Conservation (phyloP, 2,113 vertebrate genomes). For the Boulengerochromis microlepis region DNA sequence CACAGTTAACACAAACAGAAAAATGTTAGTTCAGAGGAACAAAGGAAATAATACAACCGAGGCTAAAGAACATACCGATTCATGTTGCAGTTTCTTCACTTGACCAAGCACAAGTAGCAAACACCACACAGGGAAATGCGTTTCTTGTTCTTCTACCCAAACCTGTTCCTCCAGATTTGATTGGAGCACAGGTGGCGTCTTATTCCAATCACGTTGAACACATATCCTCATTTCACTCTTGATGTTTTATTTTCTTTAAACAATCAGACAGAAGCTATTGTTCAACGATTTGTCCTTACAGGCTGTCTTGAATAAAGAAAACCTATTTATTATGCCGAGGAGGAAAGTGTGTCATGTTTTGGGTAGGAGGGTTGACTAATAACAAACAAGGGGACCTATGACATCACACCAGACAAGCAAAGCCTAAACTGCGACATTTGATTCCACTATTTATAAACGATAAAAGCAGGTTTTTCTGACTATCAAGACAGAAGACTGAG, state of each 20-base stretch:
- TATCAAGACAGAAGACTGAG: neutral
- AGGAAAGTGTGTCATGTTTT: neutral
- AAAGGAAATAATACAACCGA: neutral
- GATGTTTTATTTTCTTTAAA: neutral
- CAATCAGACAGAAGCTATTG: neutral
- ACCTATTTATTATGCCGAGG: neutral
- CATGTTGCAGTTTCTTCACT: constrained; percentile 17
- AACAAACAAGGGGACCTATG: neutral
- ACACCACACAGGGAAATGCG: constrained; percentile 7
- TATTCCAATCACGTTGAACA: neutral
- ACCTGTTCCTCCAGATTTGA: constrained; percentile 67
- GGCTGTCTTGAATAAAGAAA: neutral
- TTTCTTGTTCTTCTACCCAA: constrained; percentile 71
- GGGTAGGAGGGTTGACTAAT: neutral
- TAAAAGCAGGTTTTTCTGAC: neutral
- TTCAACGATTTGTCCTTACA: neutral
- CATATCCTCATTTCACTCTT: neutral
- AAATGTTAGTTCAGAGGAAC: neutral
- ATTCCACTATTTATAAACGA: neutral
- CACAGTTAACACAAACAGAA: neutral
- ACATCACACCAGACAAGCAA: neutral
- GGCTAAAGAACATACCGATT: constrained; percentile 13
- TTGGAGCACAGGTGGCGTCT: neutral
- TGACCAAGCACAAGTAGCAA: neutral
- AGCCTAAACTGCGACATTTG: neutral